Conservation (phyloP, 2,888 invertebrate species). For the Dasysyrphus tricinctus region DNA sequence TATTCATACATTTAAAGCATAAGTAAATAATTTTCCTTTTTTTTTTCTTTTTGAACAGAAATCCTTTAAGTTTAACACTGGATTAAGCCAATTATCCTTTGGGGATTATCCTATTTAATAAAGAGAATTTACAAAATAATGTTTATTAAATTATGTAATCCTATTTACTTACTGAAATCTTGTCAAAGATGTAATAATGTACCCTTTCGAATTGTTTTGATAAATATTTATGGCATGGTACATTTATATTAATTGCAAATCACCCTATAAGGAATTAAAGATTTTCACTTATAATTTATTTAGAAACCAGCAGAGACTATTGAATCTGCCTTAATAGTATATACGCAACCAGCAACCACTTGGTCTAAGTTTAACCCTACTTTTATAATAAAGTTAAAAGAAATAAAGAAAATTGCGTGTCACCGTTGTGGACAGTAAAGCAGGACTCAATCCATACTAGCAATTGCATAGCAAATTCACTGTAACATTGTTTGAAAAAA, state of each 20-base stretch:
- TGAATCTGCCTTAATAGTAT: neutral
- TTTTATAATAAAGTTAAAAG: neutral
- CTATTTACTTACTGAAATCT: neutral
- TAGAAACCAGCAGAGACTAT: neutral
- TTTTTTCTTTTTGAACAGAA: neutral
- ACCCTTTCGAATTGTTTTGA: conserved; percentile 15
- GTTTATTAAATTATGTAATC: conserved; percentile 2
- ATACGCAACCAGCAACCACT: neutral
- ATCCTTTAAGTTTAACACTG: conserved; percentile 11
- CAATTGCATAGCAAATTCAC: conserved; percentile 52
- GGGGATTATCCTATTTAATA: neutral
- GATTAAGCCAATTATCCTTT: conserved; percentile 22
- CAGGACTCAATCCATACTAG: conserved; percentile 50
- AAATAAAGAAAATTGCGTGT: conserved; percentile 56
- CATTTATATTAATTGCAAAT: conserved; percentile 50
- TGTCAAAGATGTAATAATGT: neutral
- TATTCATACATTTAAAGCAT: neutral
- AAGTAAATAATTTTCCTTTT: neutral
- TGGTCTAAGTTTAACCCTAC: neutral
- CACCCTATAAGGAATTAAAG: conserved; percentile 37
- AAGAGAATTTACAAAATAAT: neutral
- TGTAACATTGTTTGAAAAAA: neutral
- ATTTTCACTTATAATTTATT: neutral
- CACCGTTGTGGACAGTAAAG: conserved; percentile 35
- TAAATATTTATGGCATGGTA: conserved; percentile 33